phyloP scores from a whole-genome alignment of 2,797 vertebrate genomes.

The Epinephelus coioides region DNA sequence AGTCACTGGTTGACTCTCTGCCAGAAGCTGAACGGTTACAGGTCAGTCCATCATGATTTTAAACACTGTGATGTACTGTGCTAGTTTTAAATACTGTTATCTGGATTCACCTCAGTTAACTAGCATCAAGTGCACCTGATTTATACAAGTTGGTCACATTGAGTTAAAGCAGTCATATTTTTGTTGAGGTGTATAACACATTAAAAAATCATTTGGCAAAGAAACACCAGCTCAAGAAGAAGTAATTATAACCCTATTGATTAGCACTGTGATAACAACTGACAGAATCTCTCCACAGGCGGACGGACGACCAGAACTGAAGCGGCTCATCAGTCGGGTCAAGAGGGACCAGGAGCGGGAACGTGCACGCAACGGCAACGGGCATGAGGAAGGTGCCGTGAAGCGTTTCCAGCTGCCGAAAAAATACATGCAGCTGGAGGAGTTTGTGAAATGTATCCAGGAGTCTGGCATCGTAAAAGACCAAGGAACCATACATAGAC shows the following conservation, averaged over 20 bases:
- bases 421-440: slow-evolving; percentile 92
- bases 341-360: slow-evolving; percentile 90
- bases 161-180: neutral
- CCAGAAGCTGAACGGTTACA: slow-evolving; percentile 80
- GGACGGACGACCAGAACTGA: slow-evolving; percentile 89
- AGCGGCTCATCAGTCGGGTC: slow-evolving; percentile 89
- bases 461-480: slow-evolving; percentile 97
- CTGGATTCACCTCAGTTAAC: neutral
- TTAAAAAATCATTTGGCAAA: neutral
- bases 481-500: slow-evolving; percentile 87
- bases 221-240: neutral
- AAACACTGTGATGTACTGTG: neutral
- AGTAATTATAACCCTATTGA: neutral
- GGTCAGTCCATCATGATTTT: slow-evolving; percentile 58
- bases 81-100: neutral
- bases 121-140: neutral
- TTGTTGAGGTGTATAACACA: neutral
- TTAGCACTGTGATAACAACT: neutral
- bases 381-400: slow-evolving; percentile 75
- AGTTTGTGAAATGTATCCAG: slow-evolving; percentile 94
- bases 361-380: slow-evolving; percentile 67
- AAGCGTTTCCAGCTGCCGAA: slow-evolving; percentile 95
- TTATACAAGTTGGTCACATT: neutral
- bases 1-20: slow-evolving; percentile 87
- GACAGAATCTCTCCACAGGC: slow-evolving; percentile 65